Evolutionary conservation across 2,797 vertebrate species (phyloP), one percentile per base, ranked within the genome.

Genomic region (Acanthornis magna): DNA sequence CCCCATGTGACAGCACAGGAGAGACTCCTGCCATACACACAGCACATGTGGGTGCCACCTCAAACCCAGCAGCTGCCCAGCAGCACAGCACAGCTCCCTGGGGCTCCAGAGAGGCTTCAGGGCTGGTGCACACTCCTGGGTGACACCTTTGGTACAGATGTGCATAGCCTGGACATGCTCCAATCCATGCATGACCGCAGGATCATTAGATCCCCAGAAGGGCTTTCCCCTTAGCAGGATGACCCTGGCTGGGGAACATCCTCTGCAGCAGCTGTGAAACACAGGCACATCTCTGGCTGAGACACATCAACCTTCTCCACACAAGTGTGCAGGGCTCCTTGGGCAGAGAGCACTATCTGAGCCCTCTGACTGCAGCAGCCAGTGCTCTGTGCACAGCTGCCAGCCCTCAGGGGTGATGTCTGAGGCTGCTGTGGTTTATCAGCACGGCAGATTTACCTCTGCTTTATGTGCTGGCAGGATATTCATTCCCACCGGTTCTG

Each of bases 401-500:
- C 88, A 84, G 79, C 9, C 0, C 50, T 36, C 65, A 5, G 38
- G 10, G 13, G 11, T 36, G 54, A 34, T 73, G 34, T 10, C 34
- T 57, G 18, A 4, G 7, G 25, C 83, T 77, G 40, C 73, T 83
- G 61, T 1, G 13, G 27, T 74, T 96, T 92, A 94, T 93, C 91
- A 54, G 76, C 2, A 0, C 66, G 73, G 75, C 85, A 73, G 95
- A 89, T 92, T 95, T 85, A 88, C 76, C 62, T n/a, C 87, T 65
- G 75, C 85, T 91, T 77, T 84, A 13, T 51, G 48, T 43, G 79
- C 82, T 91, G 93, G 78, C 61, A 89, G 63, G 62, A 34, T 66
- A 66, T 48, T 88, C 26, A 38, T 68, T 63, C 47, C 34, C 74
- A 36, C 38, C 86, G 45, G 58, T 72, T 70, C 66, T 47, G 27